Evolutionary conservation across 2,113 vertebrate species (phyloP), one percentile per base, ranked within the genome.

Genomic region (Mustela nigripes): DNA sequence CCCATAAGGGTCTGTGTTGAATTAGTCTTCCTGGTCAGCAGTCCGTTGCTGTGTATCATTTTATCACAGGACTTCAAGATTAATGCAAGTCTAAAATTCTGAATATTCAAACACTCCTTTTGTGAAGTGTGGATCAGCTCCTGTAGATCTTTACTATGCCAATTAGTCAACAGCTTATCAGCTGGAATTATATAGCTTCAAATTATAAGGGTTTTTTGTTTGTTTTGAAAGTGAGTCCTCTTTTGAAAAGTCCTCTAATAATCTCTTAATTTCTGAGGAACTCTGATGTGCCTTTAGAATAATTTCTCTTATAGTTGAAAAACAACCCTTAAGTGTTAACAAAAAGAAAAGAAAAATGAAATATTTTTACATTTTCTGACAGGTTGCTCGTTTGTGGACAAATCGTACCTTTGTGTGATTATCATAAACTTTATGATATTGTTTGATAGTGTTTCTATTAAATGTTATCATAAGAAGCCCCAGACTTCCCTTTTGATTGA

Each of bases 111-210:
- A 83, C 11, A 33, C 87, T 84, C 8, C 69, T 86, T 85, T 69
- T 89, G 67, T 94, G 67, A 95, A 67, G 60, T 78, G n/a, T 65
- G 31, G 24, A 39, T 91, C 33, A 53, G 12, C 31, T 74, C 24
- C 63, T 63, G 3, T 50, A 78, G 39, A 16, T 79, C 31, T 92
- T 92, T 56, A 96, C 60, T 18, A n/a, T 85, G 31, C 33, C 42
- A 50, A 73, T 93, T 96, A 50, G 31, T 93, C 45, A 94, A n/a
- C 93, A 71, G 53, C 36, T 93, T 50, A 28, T 60, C 24, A 71
- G 39, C 36, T 67, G 28, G 36, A 94, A 89, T 85, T 82, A 36
- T 12, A 14, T 88, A 73, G 92, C 56, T 97, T 94, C 62, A 58
- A 62, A 88, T 94, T 92, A 48, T 28, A 95, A 67, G 39, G 5